Evolutionary conservation across 2,797 vertebrate genomes (phyloP), one percentile per base, ranked within the genome.

Genomic region (Helarctos malayanus): DNA sequence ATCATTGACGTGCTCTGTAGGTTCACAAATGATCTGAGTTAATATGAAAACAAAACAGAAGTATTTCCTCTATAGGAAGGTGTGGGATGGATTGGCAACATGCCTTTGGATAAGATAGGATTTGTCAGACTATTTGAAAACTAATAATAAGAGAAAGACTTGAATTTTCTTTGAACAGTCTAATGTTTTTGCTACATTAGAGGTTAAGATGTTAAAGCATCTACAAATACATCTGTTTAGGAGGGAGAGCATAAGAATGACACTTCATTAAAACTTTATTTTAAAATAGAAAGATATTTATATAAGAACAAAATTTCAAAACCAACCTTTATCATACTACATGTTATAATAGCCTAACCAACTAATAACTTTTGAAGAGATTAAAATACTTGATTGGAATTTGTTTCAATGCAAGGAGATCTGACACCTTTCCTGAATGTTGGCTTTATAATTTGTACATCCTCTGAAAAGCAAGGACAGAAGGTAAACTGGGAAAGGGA

Each of bases 1-100:
- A 79, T 89, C 92, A 89, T 49, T 91, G 89, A 81, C 68, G 82
- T 78, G 71, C 54, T 94, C 52, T 81, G 45, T 4, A 81, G 27
- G 68, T 18, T 92, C 79, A 97, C 82, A 93, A 82, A 95, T 78
- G 54, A 29, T 52, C 63, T 45, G 27, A 56, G 23, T 78, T 78
- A 81, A 89, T 54, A 88, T 25, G 35, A 95, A 95, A 94, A 96
- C 57, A 94, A 96, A 94, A 87, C 15, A 95, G 56, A 90, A 80
- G n/a, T 2, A 69, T 71, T 90, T 85, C 68, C 59, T 97, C 85
- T 63, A 38, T 65, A 95, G 52, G 45, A 93, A 89, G 49, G n/a
- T 38, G 68, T 73, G 32, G 23, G 27, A 78, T 29, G 18, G 25
- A 78, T 0, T 63, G 88, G 35, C 56, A 87, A 57, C 7, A 45